Percentiles rank a stretch among this genome's conserved stretches.
phyloP scores from a whole-genome alignment of 2,113 vertebrate genomes.

The Ondatra zibethicus region DNA sequence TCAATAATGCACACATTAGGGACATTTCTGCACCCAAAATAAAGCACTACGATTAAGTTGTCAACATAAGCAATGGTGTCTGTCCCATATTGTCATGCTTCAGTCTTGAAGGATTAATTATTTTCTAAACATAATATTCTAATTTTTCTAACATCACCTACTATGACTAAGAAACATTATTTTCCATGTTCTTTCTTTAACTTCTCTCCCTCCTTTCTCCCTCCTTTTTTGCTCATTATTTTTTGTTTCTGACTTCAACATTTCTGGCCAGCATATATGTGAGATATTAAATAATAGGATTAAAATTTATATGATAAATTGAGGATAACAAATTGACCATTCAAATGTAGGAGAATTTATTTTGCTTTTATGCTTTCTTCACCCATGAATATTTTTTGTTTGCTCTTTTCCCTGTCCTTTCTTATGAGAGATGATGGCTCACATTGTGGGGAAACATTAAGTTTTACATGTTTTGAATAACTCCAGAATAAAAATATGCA shows the following conservation, averaged over 20 bases:
- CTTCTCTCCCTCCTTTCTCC: fast-evolving
- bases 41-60: not conserved
- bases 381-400: not conserved
- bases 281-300: not conserved
- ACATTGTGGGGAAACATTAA: not conserved
- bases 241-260: not conserved
- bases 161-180: not conserved
- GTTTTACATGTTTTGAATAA: not conserved
- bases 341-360: not conserved
- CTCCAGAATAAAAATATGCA: not conserved
- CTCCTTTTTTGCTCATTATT: not conserved
- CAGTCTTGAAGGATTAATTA: not conserved
- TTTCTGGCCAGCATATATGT: not conserved
- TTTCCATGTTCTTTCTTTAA: not conserved
- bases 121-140: not conserved
- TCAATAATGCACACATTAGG: not conserved
- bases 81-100: not conserved
- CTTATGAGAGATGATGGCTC: not conserved
- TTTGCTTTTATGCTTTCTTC: not conserved
- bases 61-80: not conserved
- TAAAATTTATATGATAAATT: not conserved
- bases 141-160: not conserved
- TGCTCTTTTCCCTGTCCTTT: not conserved
- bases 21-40: not conserved
- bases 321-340: not conserved